Evolutionary conservation across 1,140 invertebrate species (phyloP).

Genomic region (Aphidius gifuensis): DNA sequence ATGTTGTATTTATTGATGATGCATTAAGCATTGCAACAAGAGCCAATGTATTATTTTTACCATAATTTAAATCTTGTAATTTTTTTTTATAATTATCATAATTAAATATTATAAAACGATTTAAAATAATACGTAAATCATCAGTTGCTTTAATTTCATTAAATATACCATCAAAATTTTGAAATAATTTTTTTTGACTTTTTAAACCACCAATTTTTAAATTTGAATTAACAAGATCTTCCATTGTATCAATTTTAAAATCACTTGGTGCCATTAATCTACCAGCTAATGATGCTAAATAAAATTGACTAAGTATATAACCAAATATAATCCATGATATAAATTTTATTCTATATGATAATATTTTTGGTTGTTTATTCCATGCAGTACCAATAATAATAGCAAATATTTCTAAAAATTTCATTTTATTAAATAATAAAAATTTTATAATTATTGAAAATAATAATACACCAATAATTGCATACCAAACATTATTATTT

Average conservation of each 20-base stretch:
- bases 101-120: conserved; percentile 32
- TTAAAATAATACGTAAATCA: neutral
- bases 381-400: conserved; percentile 35
- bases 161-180: conserved; percentile 10
- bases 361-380: conserved; percentile 30
- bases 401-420: conserved; percentile 40
- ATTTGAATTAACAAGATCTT: conserved; percentile 21
- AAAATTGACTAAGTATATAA: conserved; percentile 42
- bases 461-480: conserved; percentile 31
- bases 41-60: conserved; percentile 31
- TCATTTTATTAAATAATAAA: conserved; percentile 32
- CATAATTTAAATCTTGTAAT: conserved; percentile 28
- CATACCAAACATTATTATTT: conserved; percentile 35
- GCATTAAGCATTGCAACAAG: conserved; percentile 39
- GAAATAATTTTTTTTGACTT: conserved; percentile 24
- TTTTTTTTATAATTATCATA: conserved; percentile 25
- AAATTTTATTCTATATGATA: conserved; percentile 37
- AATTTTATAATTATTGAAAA: conserved; percentile 30
- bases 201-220: conserved; percentile 27
- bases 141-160: neutral
- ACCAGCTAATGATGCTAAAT: conserved; percentile 43
- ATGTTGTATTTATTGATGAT: conserved; percentile 24
- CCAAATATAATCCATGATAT: conserved; percentile 44
- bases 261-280: conserved; percentile 37
- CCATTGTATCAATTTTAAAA: conserved; percentile 21